Evolutionary conservation across 1,140 invertebrate genomes (phyloP).

Genomic region (Nomia melanderi): DNA sequence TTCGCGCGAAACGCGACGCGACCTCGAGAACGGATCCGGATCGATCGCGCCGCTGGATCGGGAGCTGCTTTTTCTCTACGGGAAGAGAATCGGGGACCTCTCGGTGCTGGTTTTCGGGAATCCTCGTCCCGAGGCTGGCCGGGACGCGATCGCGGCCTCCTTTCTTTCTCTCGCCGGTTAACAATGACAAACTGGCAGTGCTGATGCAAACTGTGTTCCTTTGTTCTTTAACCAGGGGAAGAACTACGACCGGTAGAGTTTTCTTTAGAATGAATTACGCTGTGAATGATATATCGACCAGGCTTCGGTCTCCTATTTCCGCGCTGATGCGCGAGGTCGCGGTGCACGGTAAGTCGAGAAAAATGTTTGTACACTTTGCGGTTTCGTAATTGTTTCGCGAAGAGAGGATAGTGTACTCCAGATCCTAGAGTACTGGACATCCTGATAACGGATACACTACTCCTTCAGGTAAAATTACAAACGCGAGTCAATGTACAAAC

Average conservation of each 20-base stretch:
- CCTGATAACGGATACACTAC: no score
- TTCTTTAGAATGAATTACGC: slow-evolving; percentile 44
- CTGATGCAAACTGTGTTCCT: slow-evolving; percentile 40
- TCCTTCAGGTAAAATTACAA: no score
- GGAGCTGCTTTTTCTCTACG: background rate
- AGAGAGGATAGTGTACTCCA: no score
- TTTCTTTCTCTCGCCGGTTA: background rate
- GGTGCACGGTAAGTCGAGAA: no score
- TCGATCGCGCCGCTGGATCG: background rate
- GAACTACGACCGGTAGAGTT: slow-evolving; percentile 43
- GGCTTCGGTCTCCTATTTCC: no score
- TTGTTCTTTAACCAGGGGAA: slow-evolving; percentile 15
- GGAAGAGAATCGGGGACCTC: background rate
- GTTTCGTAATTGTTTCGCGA: no score
- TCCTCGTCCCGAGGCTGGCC: background rate
- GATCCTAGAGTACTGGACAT: no score
- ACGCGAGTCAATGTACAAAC: no score
- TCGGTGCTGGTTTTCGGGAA: background rate
- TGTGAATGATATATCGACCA: slow-evolving; percentile 32
- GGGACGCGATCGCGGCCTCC: background rate
- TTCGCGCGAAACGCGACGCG: background rate
- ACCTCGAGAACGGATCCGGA: background rate
- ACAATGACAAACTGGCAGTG: slow-evolving; percentile 52
- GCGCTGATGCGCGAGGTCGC: no score
- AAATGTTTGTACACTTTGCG: no score